Evolutionary conservation across 2,113 vertebrate species (phyloP).

Genomic region (Numida meleagris): DNA sequence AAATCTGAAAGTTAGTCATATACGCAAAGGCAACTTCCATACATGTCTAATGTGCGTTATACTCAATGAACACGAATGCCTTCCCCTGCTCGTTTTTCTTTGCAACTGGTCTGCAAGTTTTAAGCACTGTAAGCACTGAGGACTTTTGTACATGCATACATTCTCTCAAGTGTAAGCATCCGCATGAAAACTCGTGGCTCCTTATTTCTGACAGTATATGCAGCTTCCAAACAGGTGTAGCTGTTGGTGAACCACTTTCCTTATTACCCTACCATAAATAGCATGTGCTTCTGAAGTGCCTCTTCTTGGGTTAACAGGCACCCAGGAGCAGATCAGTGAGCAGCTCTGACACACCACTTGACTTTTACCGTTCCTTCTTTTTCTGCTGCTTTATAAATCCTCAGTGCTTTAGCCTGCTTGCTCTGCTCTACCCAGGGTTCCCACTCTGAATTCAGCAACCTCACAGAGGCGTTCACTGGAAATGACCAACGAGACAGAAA

Average conservation of each 20-base stretch:
- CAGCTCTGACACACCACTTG: accelerated
- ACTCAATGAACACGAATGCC: neutral
- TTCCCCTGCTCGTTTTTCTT: neutral
- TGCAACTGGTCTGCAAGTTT: neutral
- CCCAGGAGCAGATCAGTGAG: neutral
- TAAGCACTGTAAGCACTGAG: neutral
- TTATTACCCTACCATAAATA: neutral
- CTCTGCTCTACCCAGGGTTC: neutral
- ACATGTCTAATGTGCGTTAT: neutral
- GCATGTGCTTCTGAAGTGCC: neutral
- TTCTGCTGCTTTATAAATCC: neutral
- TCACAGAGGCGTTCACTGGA: neutral
- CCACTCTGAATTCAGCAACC: neutral
- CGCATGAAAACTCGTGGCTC: neutral
- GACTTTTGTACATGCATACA: neutral
- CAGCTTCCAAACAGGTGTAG: neutral
- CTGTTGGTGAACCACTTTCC: neutral
- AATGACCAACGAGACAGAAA: neutral
- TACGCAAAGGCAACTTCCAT: neutral
- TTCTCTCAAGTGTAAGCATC: neutral
- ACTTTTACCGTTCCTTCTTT: neutral
- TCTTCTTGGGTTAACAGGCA: neutral
- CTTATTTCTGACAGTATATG: neutral
- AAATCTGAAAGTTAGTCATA: neutral
- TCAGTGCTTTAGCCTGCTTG: neutral